Evolutionary conservation across 1,140 invertebrate genomes (phyloP), one percentile per base, ranked within the genome.

Genomic region (Neodiprion pinetum): DNA sequence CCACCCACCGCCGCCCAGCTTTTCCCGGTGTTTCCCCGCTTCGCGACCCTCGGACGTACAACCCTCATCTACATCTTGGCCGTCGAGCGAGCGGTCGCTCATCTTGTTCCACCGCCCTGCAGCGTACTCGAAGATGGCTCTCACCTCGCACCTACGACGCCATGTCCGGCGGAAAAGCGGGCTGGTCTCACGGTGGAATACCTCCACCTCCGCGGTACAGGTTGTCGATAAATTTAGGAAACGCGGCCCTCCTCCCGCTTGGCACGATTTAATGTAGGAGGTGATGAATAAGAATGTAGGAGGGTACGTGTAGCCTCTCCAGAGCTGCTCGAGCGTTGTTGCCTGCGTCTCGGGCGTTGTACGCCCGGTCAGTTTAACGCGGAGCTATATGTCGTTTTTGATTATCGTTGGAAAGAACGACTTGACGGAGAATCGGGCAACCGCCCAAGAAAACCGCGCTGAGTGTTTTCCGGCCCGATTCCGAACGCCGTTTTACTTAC

Each of bases 171-270:
- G 71, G 28, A 40, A 40, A 40, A 4, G 28, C 28, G 28, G 5
- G 28, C 2, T 40, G 28, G 28, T 40, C 28, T 40, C 28, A 40
- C 28, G 28, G 28, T 40, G 28, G 28, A 40, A 40, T 40, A 40
- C 28, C 28, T 3, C 28, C 28, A 40, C 28, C 28, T 61, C 53
- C 53, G 79, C 71, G 79, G 81, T 82, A 87, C 86, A 86, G 84
- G 84, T 87, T 88, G 86, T 87, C 86, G 84, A 87, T 87, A 87
- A 87, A 87, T 86, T 85, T 81, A 85, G 81, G 81, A 61, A 17
- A 14, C 53, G 3, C 53, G 28, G 28, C 5, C 5, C 28, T 40
- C 28, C 28, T 3, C 28, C 28, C 28, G 1, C 28, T 40, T 40
- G 28, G 28, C 5, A 40, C 28, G 28, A 40, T 40, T 40, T 40